Conservation (phyloP, 2,797 vertebrate genomes). For the Carapus acus region DNA sequence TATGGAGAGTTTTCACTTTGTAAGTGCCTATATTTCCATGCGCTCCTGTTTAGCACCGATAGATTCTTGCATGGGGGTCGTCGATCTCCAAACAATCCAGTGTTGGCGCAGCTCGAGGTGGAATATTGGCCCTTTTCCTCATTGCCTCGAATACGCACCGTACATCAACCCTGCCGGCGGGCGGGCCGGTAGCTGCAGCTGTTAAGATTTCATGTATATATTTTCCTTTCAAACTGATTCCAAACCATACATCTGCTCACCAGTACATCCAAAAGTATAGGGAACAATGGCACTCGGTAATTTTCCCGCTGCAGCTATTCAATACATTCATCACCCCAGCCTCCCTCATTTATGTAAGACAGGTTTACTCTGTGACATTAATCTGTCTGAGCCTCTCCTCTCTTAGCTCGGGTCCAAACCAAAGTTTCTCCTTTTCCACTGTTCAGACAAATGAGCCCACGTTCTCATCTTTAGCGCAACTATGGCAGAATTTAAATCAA, state of each 20-base stretch:
- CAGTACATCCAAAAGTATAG: slow-evolving; percentile 14
- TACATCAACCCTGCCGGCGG: not conserved
- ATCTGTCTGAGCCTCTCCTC: slow-evolving; percentile 31
- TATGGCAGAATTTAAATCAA: slow-evolving; percentile 49
- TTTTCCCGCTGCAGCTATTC: slow-evolving; percentile 6
- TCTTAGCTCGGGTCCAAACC: slow-evolving; percentile 32
- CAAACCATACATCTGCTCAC: slow-evolving; percentile 18
- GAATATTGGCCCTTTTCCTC: not conserved
- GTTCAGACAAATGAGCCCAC: slow-evolving; percentile 34
- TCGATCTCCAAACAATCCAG: not conserved
- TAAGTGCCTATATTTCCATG: slow-evolving; percentile 14
- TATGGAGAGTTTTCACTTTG: slow-evolving; percentile 3
- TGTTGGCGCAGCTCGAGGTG: not conserved
- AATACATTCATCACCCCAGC: slow-evolving; percentile 24
- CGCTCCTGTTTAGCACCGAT: slow-evolving; percentile 3
- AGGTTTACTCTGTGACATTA: slow-evolving; percentile 26
- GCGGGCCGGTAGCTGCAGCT: not conserved
- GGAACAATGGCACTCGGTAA: slow-evolving; percentile 1
- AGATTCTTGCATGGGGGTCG: slow-evolving; percentile 1
- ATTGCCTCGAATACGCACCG: slow-evolving; percentile 1
- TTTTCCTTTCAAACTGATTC: slow-evolving; percentile 11
- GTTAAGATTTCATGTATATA: slow-evolving; percentile 3
- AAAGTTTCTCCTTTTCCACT: slow-evolving; percentile 28
- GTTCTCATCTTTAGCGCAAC: slow-evolving; percentile 36
- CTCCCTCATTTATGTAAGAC: slow-evolving; percentile 21